These are phyloP conservation scores for Syrrhaptes paradoxus DNA, from an alignment of 2,113 vertebrate species.

Conservation along the genomic window DNA sequence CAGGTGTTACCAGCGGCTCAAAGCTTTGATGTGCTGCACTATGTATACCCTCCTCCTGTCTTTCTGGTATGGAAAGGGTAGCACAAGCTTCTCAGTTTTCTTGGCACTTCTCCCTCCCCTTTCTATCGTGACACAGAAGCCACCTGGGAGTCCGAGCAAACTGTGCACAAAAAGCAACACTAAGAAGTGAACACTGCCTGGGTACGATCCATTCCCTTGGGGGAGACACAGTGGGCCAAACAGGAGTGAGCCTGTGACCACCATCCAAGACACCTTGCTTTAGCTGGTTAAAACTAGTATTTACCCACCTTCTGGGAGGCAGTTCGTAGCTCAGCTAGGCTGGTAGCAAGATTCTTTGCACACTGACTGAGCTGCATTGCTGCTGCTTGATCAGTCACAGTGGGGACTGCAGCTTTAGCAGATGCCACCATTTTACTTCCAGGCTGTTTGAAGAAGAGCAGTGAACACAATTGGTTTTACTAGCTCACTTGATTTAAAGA, in stretches of 20 bases:
- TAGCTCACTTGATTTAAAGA: background rate
- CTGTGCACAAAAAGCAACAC: background rate
- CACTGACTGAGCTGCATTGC: slow-evolving; percentile 98
- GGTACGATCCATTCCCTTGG: background rate
- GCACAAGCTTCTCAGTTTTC: background rate
- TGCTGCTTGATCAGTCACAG: slow-evolving; percentile 93
- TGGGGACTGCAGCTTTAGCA: slow-evolving; percentile 94
- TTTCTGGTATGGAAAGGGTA: background rate
- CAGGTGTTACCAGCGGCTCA: background rate
- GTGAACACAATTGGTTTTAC: background rate
- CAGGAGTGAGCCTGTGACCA: background rate
- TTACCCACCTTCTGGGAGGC: slow-evolving; percentile 91
- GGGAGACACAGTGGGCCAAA: background rate
- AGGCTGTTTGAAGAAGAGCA: slow-evolving; percentile 77
- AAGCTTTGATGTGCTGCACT: background rate
- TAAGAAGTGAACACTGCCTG: background rate
- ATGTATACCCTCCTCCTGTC: background rate
- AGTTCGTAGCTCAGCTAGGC: slow-evolving; percentile 91
- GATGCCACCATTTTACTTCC: slow-evolving; percentile 98
- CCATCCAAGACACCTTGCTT: background rate
- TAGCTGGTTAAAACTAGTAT: background rate
- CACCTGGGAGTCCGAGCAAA: background rate
- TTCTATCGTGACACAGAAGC: background rate
- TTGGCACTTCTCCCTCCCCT: background rate
- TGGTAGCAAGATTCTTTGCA: slow-evolving; percentile 96